Conservation (phyloP, 1,140 invertebrate genomes). For the Ladona fulva region DNA sequence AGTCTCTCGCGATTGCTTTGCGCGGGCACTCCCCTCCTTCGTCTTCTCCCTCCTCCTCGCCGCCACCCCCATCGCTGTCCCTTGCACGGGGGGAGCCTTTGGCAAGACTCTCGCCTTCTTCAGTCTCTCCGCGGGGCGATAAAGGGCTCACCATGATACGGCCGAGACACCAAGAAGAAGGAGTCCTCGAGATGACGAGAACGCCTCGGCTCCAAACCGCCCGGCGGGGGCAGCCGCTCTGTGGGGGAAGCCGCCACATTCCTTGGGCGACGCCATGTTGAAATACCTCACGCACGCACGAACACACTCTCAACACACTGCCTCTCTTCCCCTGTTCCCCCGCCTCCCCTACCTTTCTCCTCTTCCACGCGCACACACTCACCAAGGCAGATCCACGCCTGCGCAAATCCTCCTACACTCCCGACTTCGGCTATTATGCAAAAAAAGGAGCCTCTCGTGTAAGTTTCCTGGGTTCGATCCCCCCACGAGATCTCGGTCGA, state of each 20-base stretch:
- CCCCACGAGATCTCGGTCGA: not conserved
- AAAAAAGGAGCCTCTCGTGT: not conserved
- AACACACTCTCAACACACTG: not conserved
- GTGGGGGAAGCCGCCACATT: not conserved
- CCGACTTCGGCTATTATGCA: not conserved
- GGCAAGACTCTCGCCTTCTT: not conserved
- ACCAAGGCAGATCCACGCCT: not conserved
- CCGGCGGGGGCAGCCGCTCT: not conserved
- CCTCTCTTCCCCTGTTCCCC: not conserved
- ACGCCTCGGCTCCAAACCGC: not conserved
- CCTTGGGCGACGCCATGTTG: not conserved
- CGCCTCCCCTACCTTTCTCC: not conserved
- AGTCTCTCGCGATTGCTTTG: not conserved
- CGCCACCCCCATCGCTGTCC: not conserved
- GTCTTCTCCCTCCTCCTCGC: not conserved
- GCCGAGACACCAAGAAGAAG: not conserved
- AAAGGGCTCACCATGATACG: conserved; percentile 3
- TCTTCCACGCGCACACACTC: not conserved
- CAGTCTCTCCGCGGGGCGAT: not conserved
- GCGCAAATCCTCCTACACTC: not conserved
- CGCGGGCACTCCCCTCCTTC: not conserved
- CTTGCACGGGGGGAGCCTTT: not conserved
- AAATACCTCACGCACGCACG: not conserved
- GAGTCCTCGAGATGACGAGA: not conserved
- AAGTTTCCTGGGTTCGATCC: not conserved